Evolutionary conservation across 2,888 invertebrate genomes (phyloP), one percentile per base, ranked within the genome.

Genomic region (Dynastes hyllus): DNA sequence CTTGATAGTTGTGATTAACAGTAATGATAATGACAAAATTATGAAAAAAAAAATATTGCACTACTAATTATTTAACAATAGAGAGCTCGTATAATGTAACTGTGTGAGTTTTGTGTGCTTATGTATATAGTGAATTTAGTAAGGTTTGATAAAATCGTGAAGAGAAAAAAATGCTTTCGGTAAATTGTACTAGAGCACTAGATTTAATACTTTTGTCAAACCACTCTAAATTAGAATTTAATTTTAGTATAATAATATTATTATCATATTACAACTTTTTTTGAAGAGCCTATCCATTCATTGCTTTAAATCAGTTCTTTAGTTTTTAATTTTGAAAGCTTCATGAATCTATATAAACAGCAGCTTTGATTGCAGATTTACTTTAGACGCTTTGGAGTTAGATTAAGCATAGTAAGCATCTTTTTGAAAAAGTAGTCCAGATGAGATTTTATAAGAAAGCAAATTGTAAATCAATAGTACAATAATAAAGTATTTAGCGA

Each of bases 1-100:
- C 27, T 61, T 69, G 9, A 40, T 58, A 73, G 73, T 73, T 73
- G 73, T 75, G 27, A 63, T 75, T 75, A 75, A 71, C 58, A 22
- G 73, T 63, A 45, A 69, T 61, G 73, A 27, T 53, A 51, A 3
- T 58, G 61, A 27, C 55, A 69, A 29, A 13, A 37, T 75, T 22
- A 16, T 22, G 16, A 63, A 50, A 61, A 63, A 61, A 61, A 27
- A 75, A 61, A 32, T 51, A 27, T 50, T 75, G 73, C 73, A 75
- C 73, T 13, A 75, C 61, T 75, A 75, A 75, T 75, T 45, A 29
- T 27, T 6, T 61, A 69, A 69, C 9, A 69, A 69, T 67, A 67
- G 67, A 67, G 2, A n/a, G 66, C 40, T 45, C 45, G 45, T 45
- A 45, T 67, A 45, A 40, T 45, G 37, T n/a, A 67, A 16, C 45